Evolutionary conservation across 2,888 invertebrate species (phyloP), one percentile per base, ranked within the genome.

Genomic region (Drosophila kuntzei): DNA sequence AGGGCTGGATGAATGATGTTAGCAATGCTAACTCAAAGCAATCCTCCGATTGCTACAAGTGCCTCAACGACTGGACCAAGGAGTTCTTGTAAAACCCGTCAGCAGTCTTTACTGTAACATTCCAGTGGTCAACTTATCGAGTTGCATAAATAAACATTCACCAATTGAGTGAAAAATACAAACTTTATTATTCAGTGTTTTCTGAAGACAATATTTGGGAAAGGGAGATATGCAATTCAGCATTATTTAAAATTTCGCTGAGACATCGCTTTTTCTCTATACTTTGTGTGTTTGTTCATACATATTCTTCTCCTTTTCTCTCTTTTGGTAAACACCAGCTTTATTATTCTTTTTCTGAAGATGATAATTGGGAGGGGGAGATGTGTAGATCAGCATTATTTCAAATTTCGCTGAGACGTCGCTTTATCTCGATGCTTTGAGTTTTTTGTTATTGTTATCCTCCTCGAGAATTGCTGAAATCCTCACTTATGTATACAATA

Each of bases 21-120:
- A 27, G 51, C 14, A 27, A 53, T 39, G 51, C 39, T 8, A 39
- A 16, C n/a, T 18, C 51, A n/a, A 39, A 53, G 27, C 51, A 53
- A 27, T 53, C 51, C n/a, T 39, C 18, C n/a, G 51, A 39, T 53
- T 29, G 27, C 9, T 53, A 27, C 49, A 12, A 37, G 2, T 16
- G 25, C 3, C 37, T 51, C 7, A 16, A 51, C 3, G 51, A 25
- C 6, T 51, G 37, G 51, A 37, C 25, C 14, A 25, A 37, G 7
- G 16, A 37, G 4, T 51, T 51, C 25, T n/a, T 51, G 3, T 51
- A 27, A 22, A n/a, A n/a, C n/a, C 3, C 12, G 8, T n/a, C 8
- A 37, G n/a, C n/a, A 22, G 12, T n/a, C n/a, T n/a, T 11, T 37
- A 9, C 39, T 39, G 39, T 18, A 18, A 16, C 18, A 11, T 39